A percentile compares a stretch with the other conserved stretches of the same genome.
These are phyloP conservation scores for Myotis lucifugus DNA, from an alignment of 2,113 vertebrate species.

Conservation along the genomic window DNA sequence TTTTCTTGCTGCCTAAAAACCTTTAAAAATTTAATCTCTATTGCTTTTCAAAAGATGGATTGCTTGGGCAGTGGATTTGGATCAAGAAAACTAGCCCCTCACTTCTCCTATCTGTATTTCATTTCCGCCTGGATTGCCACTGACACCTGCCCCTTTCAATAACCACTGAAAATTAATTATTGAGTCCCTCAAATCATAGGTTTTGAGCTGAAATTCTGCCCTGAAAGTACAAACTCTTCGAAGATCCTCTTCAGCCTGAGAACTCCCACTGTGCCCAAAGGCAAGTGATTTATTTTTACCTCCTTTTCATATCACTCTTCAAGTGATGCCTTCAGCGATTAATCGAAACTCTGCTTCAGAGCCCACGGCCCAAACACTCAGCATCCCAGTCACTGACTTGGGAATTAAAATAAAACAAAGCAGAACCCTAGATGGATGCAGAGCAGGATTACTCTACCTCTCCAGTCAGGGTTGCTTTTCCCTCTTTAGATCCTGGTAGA, in stretches of 20 bases:
- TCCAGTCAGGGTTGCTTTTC: not conserved
- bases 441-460: not conserved
- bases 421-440: not conserved
- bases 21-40: conserved; percentile 56
- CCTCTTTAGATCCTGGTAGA: not conserved
- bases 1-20: conserved; percentile 45
- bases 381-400: not conserved
- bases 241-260: not conserved
- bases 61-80: not conserved
- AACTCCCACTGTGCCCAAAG: not conserved
- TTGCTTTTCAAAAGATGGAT: conserved; percentile 60
- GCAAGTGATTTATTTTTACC: not conserved
- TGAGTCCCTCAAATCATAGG: not conserved
- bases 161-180: conserved; percentile 45
- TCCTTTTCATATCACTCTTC: not conserved
- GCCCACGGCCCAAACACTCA: not conserved
- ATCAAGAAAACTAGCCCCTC: not conserved
- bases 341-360: not conserved
- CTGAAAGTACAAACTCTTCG: not conserved
- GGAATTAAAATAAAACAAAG: conserved; percentile 15
- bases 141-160: conserved; percentile 26
- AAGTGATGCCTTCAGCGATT: not conserved
- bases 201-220: conserved; percentile 12
- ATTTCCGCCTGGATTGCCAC: conserved; percentile 21
- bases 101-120: not conserved